These are phyloP conservation scores for Gymnocypris eckloni DNA, from an alignment of 2,797 vertebrate species.

Conservation along the genomic window DNA sequence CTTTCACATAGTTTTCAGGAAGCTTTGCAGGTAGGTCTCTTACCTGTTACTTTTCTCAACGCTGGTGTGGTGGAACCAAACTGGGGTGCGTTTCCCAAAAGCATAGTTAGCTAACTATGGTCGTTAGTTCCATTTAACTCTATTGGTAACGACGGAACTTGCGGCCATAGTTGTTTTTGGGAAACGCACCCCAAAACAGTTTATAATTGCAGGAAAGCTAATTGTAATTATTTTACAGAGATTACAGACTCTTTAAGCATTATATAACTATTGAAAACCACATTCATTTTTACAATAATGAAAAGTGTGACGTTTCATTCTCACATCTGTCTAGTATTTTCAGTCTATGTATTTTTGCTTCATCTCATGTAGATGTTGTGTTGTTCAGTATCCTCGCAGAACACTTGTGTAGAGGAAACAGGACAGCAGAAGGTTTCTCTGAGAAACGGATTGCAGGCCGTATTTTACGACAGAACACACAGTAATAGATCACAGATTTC, in stretches of 20 bases:
- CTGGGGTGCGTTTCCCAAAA: too few relatives aligned
- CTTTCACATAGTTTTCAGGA: too few relatives aligned
- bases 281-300: neutral
- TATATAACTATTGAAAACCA: neutral
- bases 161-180: too few relatives aligned
- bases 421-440: neutral
- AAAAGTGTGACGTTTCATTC: neutral
- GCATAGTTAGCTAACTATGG: too few relatives aligned
- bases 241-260: neutral
- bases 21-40: too few relatives aligned
- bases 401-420: neutral
- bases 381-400: neutral
- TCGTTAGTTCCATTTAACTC: too few relatives aligned
- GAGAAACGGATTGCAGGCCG: slow-evolving; percentile 5
- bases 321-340: neutral
- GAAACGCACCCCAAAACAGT: neutral
- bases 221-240: neutral
- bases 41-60: neutral
- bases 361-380: neutral
- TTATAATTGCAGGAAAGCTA: neutral
- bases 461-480: slow-evolving; percentile 14
- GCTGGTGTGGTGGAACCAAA: neutral
- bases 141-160: too few relatives aligned
- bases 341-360: neutral
- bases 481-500: slow-evolving; percentile 32